A percentile compares a stretch with the other conserved stretches of the same genome.
Evolutionary conservation across 2,797 vertebrate genomes (phyloP).

Genomic region (Lycodopsis pacificus): DNA sequence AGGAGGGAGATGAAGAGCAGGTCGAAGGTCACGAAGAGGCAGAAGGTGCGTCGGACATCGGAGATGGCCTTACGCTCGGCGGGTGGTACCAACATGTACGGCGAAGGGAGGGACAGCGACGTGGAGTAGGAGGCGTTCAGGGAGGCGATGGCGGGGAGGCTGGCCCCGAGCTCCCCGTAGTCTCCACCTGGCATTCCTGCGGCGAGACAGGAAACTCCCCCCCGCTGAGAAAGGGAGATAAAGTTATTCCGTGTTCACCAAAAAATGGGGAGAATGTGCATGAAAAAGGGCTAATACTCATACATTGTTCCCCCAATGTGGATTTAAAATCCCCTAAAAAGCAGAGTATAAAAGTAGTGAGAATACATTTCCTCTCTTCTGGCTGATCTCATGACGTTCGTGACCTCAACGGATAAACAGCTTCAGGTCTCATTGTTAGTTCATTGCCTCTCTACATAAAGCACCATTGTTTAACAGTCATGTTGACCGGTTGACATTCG

Average conservation of each 20-base stretch:
- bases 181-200: constrained; percentile 84
- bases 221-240: constrained; percentile 1
- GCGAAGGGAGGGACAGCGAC: constrained; percentile 85
- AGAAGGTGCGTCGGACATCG: constrained; percentile 96
- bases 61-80: constrained; percentile 87
- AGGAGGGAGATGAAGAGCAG: constrained; percentile 95
- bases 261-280: background rate
- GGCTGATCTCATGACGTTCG: constrained; percentile 3
- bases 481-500: too few species aligned
- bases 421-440: background rate
- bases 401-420: background rate
- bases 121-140: constrained; percentile 88
- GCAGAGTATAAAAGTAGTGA: background rate
- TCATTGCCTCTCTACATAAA: background rate
- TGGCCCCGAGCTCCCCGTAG: constrained; percentile 87
- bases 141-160: constrained; percentile 92
- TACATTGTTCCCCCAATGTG: background rate
- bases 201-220: constrained; percentile 37
- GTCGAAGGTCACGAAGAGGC: constrained; percentile 98
- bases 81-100: constrained; percentile 72
- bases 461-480: background rate
- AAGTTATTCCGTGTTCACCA: background rate
- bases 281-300: background rate
- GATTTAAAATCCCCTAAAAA: too few species aligned
- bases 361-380: background rate